These are phyloP conservation scores for Phasia obesa DNA, from an alignment of 2,888 invertebrate species.

Conservation along the genomic window DNA sequence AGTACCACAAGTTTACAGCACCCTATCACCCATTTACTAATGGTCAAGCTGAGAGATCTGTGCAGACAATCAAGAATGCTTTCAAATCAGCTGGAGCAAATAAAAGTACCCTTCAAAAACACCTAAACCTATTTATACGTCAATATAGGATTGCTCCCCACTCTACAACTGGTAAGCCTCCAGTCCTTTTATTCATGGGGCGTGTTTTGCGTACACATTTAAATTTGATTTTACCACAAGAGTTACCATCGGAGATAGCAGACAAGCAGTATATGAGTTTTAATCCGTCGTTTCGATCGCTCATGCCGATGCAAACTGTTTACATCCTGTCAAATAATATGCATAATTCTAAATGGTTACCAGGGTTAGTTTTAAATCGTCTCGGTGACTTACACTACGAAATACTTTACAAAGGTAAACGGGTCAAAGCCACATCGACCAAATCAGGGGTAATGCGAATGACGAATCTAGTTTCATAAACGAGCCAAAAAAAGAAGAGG, in stretches of 20 bases:
- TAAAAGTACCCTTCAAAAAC: slow-evolving; percentile 12
- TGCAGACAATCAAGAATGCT: slow-evolving; percentile 13
- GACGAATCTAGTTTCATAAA: too few species aligned
- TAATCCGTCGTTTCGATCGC: too few species aligned
- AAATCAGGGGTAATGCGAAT: slow-evolving; percentile 1
- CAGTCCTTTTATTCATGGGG: slow-evolving; percentile 19
- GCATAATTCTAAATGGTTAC: slow-evolving; percentile 31
- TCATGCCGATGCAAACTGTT: too few species aligned
- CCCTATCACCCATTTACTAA: too few species aligned
- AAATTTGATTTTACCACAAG: slow-evolving; percentile 25
- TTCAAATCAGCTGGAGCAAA: background rate
- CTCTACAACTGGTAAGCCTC: slow-evolving; percentile 26
- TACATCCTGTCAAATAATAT: slow-evolving; percentile 5
- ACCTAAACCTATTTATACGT: slow-evolving; percentile 26
- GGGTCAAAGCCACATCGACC: slow-evolving; percentile 26
- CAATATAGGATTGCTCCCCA: slow-evolving; percentile 46
- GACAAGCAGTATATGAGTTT: slow-evolving; percentile 33
- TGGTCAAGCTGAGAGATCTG: too few species aligned
- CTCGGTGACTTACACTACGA: slow-evolving; percentile 17
- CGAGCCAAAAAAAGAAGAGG: too few species aligned
- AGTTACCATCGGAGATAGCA: background rate
- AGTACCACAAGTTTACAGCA: slow-evolving; percentile 27
- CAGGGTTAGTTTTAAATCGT: slow-evolving; percentile 27
- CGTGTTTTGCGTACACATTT: slow-evolving; percentile 2
- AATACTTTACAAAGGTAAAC: slow-evolving; percentile 27